Percentiles rank a stretch among this genome's conserved stretches.
Conservation (phyloP, 2,888 invertebrate genomes). For the Pimpla rufipes region DNA sequence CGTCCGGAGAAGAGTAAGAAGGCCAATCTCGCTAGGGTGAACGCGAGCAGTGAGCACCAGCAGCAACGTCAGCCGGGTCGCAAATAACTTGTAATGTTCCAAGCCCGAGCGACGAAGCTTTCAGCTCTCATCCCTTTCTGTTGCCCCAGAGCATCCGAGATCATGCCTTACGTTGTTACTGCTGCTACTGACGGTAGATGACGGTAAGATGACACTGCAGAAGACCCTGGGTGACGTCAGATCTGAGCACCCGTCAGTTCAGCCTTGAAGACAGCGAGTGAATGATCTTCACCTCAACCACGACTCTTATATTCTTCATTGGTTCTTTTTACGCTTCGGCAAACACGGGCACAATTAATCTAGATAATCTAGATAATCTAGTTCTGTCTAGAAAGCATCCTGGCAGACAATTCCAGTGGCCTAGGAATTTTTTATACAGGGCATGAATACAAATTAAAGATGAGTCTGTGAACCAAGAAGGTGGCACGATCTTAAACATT, state of each 20-base stretch:
- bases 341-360: constrained; percentile 76
- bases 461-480: constrained; percentile 11
- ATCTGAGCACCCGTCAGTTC: constrained; percentile 54
- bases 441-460: constrained; percentile 9
- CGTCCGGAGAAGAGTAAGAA: constrained; percentile 64
- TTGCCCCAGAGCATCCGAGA: constrained; percentile 25
- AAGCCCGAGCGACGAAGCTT: constrained; percentile 58
- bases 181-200: not conserved
- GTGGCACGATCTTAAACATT: constrained; percentile 15
- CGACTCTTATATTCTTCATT: constrained; percentile 33
- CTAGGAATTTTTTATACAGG: not conserved
- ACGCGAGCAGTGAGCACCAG: constrained; percentile 54
- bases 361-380: too few relatives aligned
- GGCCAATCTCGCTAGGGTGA: constrained; percentile 63
- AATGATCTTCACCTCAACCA: constrained; percentile 7
- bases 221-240: constrained; percentile 44
- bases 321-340: constrained; percentile 38
- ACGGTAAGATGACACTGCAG: constrained; percentile 50
- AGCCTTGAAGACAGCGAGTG: constrained; percentile 40
- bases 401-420: constrained; percentile 15
- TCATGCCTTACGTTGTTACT: constrained; percentile 13
- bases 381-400: not conserved
- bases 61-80: constrained; percentile 61
- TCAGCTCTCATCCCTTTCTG: constrained; percentile 50
- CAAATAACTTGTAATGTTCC: constrained; percentile 71